Base-by-base conservation (phyloP, 2,888 invertebrate species). In the Piscicola geometra region DNA sequence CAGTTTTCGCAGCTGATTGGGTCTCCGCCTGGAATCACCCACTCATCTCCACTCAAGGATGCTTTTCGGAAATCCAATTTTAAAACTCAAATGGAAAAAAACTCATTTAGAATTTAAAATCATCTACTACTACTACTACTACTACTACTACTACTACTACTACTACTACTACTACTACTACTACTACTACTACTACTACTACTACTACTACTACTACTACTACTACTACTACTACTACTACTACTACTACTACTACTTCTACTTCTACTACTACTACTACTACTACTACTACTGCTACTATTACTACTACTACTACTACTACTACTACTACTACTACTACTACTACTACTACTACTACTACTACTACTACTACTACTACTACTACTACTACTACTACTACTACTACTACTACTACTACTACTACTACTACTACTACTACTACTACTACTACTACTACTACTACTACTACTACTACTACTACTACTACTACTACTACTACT, bases 121-220 rank as follows among this genome's bases (percentile, higher is more conserved):
- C 15, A 15, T 47, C 68, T 68, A 68, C 68, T 68, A 68, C 68
- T 68, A 68, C 68, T 68, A 68, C 68, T 68, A 68, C 68, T 68
- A 68, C 68, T 68, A 68, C 68, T 68, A 68, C 68, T 68, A 68
- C 68, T 68, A 68, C 68, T 68, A 68, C 68, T 68, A 68, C 68
- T 68, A 68, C 68, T 68, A 68, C 68, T 68, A 68, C 68, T 68
- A 68, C 68, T 68, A 68, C 68, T 68, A 68, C 68, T 68, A 68
- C 68, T 68, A 68, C 68, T 68, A 68, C 68, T 68, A 68, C 68
- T 68, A 68, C 68, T 68, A 68, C 68, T 68, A 68, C 68, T 68
- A 68, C 68, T 68, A 68, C 68, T 68, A 68, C 68, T 68, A 68
- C 68, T 68, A 68, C 68, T 68, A 68, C 68, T 68, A 68, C 68